A percentile compares a stretch with the other conserved stretches of the same genome.
phyloP scores from a whole-genome alignment of 2,888 invertebrate species.

The Scaptodrosophila latifasciaeformis region DNA sequence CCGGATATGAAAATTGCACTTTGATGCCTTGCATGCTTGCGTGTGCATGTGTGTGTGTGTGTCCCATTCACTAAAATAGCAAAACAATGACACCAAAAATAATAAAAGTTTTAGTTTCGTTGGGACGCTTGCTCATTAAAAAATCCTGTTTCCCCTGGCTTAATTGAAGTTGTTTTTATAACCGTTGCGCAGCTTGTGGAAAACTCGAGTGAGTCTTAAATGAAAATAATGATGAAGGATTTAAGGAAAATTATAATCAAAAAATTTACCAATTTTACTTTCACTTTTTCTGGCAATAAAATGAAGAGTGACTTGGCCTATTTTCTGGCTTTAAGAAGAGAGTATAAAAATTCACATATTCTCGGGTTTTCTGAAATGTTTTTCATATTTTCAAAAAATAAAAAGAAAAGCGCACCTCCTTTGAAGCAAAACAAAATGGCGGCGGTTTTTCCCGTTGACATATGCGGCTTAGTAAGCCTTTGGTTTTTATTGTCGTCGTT shows the following conservation, averaged over 20 bases:
- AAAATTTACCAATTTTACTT: no score
- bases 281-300: no score
- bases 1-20: slow-evolving; percentile 65
- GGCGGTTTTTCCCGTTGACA: slow-evolving; percentile 45
- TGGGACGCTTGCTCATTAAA: slow-evolving; percentile 55
- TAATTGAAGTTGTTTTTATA: no score
- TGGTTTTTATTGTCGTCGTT: background rate
- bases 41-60: background rate
- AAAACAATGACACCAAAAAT: slow-evolving; percentile 50
- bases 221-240: no score
- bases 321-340: no score
- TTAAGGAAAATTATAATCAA: no score
- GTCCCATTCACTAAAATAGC: slow-evolving; percentile 24
- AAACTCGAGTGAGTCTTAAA: no score
- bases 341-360: slow-evolving; percentile 36
- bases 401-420: no score
- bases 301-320: no score
- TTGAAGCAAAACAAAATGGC: slow-evolving; percentile 25
- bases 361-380: no score
- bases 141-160: slow-evolving; percentile 53
- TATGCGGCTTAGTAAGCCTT: slow-evolving; percentile 43
- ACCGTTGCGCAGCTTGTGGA: no score
- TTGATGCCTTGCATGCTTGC: slow-evolving; percentile 45
- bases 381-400: no score
- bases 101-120: slow-evolving; percentile 52